Percentiles rank a stretch among this genome's conserved stretches.
Evolutionary conservation across 2,888 invertebrate genomes (phyloP).

Genomic region (Leptinotarsa juncta): DNA sequence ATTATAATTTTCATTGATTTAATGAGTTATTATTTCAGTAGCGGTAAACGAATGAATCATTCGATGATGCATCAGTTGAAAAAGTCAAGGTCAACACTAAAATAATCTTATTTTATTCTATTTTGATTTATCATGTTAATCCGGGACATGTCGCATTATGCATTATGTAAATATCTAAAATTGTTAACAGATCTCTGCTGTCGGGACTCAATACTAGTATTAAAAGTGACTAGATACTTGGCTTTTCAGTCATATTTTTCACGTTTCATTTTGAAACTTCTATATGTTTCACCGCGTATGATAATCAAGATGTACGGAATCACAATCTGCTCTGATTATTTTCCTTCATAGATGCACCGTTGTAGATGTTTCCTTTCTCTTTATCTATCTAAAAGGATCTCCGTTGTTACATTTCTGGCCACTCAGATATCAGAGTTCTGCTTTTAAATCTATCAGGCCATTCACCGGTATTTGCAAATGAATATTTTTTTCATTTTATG

Average conservation of each 20-base stretch:
- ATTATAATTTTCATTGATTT: not conserved
- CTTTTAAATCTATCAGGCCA: slow-evolving; percentile 3
- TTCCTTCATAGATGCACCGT: slow-evolving; percentile 19
- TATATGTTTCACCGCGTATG: not conserved
- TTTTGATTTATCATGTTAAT: not conserved
- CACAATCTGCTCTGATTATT: slow-evolving; percentile 23
- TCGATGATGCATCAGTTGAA: not conserved
- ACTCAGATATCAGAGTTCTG: not conserved
- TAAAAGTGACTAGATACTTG: no score
- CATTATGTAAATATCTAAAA: not conserved
- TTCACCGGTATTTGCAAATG: slow-evolving; percentile 8
- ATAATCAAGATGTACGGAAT: slow-evolving; percentile 19
- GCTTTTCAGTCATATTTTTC: not conserved
- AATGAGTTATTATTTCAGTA: slow-evolving; percentile 13
- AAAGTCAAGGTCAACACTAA: not conserved
- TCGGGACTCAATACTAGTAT: no score
- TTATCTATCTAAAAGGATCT: not conserved
- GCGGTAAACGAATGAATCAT: slow-evolving; percentile 15
- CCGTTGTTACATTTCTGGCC: not conserved
- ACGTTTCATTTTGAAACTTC: not conserved
- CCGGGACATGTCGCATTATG: no score
- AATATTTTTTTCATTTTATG: slow-evolving; percentile 3
- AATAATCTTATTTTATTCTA: not conserved
- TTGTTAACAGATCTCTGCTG: not conserved
- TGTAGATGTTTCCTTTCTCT: slow-evolving; percentile 15